phyloP scores from a whole-genome alignment of 2,888 invertebrate genomes.

The Scaptomyza caliginosa region DNA sequence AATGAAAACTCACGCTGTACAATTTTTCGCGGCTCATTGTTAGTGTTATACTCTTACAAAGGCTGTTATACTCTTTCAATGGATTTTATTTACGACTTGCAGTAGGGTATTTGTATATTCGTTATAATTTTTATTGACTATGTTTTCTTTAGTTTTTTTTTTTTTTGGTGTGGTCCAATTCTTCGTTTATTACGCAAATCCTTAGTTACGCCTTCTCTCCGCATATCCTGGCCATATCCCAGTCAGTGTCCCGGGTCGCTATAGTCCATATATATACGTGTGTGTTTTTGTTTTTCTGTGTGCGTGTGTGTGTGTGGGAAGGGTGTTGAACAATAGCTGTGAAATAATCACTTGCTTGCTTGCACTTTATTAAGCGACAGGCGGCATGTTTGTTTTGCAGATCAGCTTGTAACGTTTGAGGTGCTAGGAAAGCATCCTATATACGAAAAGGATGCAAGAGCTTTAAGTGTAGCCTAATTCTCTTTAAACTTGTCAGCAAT shows the following conservation, averaged over 20 bases:
- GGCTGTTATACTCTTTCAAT: neutral
- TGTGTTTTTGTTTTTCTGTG: neutral
- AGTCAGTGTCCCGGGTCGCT: neutral
- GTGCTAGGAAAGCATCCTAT: neutral
- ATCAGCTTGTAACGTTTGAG: constrained; percentile 25
- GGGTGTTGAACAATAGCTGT: constrained; percentile 70
- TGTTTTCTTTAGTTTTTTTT: neutral
- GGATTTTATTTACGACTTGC: neutral
- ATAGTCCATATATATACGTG: neutral
- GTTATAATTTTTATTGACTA: neutral
- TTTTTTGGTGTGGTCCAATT: constrained; percentile 35
- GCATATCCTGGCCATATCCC: constrained; percentile 22
- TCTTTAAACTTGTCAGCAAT: constrained; percentile 53
- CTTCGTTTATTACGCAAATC: constrained; percentile 73
- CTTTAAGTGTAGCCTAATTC: neutral
- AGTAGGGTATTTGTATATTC: constrained; percentile 17
- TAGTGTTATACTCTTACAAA: constrained; percentile 2
- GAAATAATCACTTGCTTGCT: constrained; percentile 77
- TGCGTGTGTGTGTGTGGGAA: constrained; percentile 7
- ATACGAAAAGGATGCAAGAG: neutral
- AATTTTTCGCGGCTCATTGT: constrained; percentile 41
- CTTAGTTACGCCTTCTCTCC: constrained; percentile 45
- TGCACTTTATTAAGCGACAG: constrained; percentile 71
- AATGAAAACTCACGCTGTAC: constrained; percentile 55
- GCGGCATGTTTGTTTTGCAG: constrained; percentile 22